Evolutionary conservation across 2,888 invertebrate species (phyloP), one percentile per base, ranked within the genome.

Genomic region (Ethmia dodecea): DNA sequence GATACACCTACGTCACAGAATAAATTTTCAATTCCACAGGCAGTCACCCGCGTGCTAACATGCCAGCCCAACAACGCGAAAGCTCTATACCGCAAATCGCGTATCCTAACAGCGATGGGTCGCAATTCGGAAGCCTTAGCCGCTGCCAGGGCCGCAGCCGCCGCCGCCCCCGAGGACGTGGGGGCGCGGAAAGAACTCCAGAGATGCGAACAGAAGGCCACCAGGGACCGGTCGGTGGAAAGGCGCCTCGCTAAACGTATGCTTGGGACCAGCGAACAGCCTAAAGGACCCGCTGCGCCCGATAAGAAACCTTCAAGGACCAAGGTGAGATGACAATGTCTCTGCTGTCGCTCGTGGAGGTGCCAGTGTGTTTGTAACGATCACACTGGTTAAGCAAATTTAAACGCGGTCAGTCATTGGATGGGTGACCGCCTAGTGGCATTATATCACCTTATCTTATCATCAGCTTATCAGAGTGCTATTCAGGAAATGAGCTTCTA

Each of bases 61-160:
- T 93, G 94, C 59, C 94, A 97, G 65, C 96, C 97, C 0, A 81
- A 91, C 40, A 97, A 98, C 81, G 92, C 95, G 0, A 98, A 98
- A 74, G 97, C 97, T 0, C 79, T 97, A 9, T 97, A 93, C 68
- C 90, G 97, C 58, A 95, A 96, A 38, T 68, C 81, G 0, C 76
- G 80, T 31, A 86, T 87, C 13, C 56, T 86, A 0, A 67, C 78
- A 1, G 75, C 76, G 0, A 81, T 83, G 81, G 86, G 86, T 0
- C 91, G 94, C 35, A 89, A 91, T 28, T 72, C 89, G 1, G 90
- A 90, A 29, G 95, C 96, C 0, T 87, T 95, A 36, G 79, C 84
- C 30, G 88, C 91, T 0, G 84, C 86, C 0, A 46, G 67, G 2
- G 75, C 75, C 0, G 86, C 86, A 10, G 77, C 78, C 2, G 63